Evolutionary conservation across 2,113 vertebrate genomes (phyloP).

Genomic region (Oryctolagus cuniculus): mOryCun1.1 NC_091434.1:107608501-107609000

Average conservation of each 20-base stretch:
- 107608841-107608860: neutral
- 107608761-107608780: neutral
- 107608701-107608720: neutral
- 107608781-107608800: neutral
- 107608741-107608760: neutral
- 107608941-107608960: conserved; percentile 57
- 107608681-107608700: neutral
- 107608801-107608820: neutral
- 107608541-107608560: neutral
- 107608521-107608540: neutral
- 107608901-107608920: neutral
- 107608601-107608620: neutral
- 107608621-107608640: no score
- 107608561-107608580: neutral
- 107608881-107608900: conserved; percentile 10
- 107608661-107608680: neutral
- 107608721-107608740: conserved; percentile 49
- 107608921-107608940: conserved; percentile 54
- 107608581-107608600: neutral
- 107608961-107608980: conserved; percentile 75
- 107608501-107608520: neutral
- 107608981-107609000: conserved; percentile 79
- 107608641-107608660: neutral
- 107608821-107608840: neutral
- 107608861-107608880: neutral